These are phyloP conservation scores for Podarcis siculus DNA, from an alignment of 2,797 vertebrate genomes.

Conservation along the genomic window DNA sequence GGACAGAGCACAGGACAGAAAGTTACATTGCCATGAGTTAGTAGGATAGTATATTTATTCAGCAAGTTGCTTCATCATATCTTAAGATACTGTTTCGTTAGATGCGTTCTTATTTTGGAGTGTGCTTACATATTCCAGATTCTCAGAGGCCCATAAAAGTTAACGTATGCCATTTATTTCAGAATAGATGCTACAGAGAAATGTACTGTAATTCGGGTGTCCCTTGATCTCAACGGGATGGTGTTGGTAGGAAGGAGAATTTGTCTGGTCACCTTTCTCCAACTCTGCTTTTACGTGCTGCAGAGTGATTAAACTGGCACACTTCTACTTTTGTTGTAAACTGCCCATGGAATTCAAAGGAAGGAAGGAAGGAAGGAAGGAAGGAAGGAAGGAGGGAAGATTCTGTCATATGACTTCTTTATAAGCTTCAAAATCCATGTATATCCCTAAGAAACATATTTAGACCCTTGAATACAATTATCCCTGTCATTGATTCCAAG, in stretches of 20 bases:
- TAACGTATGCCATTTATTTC: neutral
- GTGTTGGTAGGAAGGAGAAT: neutral
- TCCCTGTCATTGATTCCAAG: neutral
- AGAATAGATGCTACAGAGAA: neutral
- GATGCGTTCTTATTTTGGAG: neutral
- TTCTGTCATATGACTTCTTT: neutral
- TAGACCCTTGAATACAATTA: neutral
- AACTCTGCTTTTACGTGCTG: neutral
- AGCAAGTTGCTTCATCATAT: neutral
- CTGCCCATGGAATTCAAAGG: neutral
- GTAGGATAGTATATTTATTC: neutral
- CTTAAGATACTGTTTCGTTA: neutral
- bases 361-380: constrained; percentile 4
- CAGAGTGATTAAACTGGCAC: constrained; percentile 27
- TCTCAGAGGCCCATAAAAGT: neutral
- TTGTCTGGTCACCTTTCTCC: neutral
- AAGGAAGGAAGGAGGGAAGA: neutral
- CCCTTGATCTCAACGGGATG: neutral
- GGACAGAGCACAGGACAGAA: neutral
- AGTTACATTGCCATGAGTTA: neutral
- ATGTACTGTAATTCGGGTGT: neutral
- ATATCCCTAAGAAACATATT: constrained; percentile 5
- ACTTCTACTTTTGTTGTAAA: neutral
- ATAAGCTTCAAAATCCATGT: constrained; percentile 2
- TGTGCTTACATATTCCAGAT: neutral